Evolutionary conservation across 2,113 vertebrate genomes (phyloP).

Genomic region (Rhinichthys klamathensis): DNA sequence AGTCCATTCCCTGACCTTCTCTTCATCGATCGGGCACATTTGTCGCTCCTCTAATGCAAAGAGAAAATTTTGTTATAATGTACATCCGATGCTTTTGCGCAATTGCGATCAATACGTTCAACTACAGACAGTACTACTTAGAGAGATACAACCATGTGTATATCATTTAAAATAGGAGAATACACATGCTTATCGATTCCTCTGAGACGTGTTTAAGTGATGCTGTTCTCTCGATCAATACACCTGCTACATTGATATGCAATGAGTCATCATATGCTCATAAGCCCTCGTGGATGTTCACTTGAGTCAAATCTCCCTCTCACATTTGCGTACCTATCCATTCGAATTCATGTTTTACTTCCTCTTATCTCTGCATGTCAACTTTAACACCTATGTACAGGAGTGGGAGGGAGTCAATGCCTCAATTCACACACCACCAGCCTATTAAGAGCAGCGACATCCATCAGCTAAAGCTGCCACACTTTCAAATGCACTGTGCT

Average conservation of each 20-base stretch:
- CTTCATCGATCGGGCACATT: conserved; percentile 98
- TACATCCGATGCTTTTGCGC: conserved; percentile 90
- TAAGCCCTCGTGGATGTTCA: not conserved
- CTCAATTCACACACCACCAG: conserved; percentile 35
- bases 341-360: conserved; percentile 18
- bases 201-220: not conserved
- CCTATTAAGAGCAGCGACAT: conserved; percentile 27
- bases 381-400: conserved; percentile 24
- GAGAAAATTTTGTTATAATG: conserved; percentile 99
- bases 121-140: conserved; percentile 71
- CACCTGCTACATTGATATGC: not conserved
- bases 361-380: conserved; percentile 19
- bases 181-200: not conserved
- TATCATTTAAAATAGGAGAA: not conserved
- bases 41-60: conserved; percentile 99
- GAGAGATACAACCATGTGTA: conserved; percentile 12
- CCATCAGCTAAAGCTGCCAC: conserved; percentile 35
- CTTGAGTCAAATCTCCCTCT: not conserved
- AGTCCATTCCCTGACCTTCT: conserved; percentile 97
- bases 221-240: not conserved
- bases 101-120: conserved; percentile 87
- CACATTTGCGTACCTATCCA: not conserved
- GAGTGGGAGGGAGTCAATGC: conserved; percentile 21
- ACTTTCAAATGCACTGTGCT: conserved; percentile 35
- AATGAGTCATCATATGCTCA: conserved; percentile 12